These are phyloP conservation scores for Aplodontia rufa DNA, from an alignment of 2,113 vertebrate genomes.

Conservation along the genomic window DNA sequence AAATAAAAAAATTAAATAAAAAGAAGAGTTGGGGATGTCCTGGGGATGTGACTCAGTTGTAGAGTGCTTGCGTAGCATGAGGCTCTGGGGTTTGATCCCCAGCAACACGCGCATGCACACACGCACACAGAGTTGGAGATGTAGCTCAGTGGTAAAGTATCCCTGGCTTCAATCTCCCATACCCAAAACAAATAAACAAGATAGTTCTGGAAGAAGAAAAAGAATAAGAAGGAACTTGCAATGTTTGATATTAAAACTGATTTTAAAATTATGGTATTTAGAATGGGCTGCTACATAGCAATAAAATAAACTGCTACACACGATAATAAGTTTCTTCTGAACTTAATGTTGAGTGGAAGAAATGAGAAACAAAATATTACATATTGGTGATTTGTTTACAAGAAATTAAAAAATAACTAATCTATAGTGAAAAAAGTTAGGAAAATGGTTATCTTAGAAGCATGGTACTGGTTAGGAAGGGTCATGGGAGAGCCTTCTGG, in stretches of 20 bases:
- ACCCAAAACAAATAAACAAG: neutral
- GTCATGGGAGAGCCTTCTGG: neutral
- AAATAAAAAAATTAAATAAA: too few relatives aligned
- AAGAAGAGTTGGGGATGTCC: too few relatives aligned
- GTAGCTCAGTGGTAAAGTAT: too few relatives aligned
- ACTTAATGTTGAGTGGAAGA: conserved; percentile 14
- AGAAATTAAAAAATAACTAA: neutral
- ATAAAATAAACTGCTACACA: neutral
- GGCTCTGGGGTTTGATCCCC: too few relatives aligned
- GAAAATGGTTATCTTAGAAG: neutral
- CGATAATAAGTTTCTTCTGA: neutral
- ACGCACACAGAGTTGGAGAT: too few relatives aligned
- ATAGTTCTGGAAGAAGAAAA: neutral
- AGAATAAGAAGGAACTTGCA: neutral
- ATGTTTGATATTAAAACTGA: neutral
- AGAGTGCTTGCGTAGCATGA: too few relatives aligned
- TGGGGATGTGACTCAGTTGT: too few relatives aligned
- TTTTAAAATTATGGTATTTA: neutral
- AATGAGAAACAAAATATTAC: neutral
- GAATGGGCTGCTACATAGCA: neutral
- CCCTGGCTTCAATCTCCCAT: too few relatives aligned
- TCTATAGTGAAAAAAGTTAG: neutral
- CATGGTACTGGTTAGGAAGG: neutral
- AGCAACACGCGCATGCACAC: too few relatives aligned
- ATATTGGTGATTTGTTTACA: neutral